Evolutionary conservation across 2,113 vertebrate species (phyloP).

Genomic region (Istiophorus platypterus): DNA sequence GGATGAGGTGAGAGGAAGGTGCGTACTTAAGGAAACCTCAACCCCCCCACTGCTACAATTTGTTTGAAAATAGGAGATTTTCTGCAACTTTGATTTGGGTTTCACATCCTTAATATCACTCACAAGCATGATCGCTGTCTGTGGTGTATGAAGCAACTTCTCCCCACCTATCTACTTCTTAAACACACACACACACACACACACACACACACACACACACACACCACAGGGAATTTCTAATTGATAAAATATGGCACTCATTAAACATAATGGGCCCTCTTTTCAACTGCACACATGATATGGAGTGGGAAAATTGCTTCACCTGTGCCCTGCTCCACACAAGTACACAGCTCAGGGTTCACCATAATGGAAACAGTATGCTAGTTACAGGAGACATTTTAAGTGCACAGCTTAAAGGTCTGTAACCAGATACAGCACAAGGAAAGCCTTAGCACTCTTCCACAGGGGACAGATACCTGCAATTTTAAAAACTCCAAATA

Average conservation of each 20-base stretch:
- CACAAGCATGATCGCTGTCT: constrained; percentile 60
- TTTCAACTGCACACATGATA: constrained; percentile 62
- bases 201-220: constrained; percentile 30
- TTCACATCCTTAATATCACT: constrained; percentile 45
- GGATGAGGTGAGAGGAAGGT: constrained; percentile 43
- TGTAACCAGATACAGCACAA: constrained; percentile 69
- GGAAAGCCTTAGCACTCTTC: constrained; percentile 56
- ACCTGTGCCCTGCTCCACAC: constrained; percentile 61
- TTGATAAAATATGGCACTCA: constrained; percentile 80
- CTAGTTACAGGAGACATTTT: constrained; percentile 80
- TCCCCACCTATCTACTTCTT: constrained; percentile 5
- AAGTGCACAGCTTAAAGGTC: constrained; percentile 75
- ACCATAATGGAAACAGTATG: constrained; percentile 66
- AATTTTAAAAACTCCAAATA: constrained; percentile 4
- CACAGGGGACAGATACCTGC: constrained; percentile 19
- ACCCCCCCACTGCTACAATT: constrained; percentile 40
- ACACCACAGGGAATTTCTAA: constrained; percentile 54
- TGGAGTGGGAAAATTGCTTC: constrained; percentile 67
- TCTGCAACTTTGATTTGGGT: constrained; percentile 44
- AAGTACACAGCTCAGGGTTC: constrained; percentile 52
- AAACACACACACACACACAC: constrained; percentile 36
- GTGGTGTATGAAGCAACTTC: constrained; percentile 50
- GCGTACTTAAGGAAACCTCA: constrained; percentile 29
- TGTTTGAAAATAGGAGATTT: constrained; percentile 53
- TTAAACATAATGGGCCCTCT: constrained; percentile 74